Conservation (phyloP, 2,888 invertebrate species). For the Sacculina carcini region DNA sequence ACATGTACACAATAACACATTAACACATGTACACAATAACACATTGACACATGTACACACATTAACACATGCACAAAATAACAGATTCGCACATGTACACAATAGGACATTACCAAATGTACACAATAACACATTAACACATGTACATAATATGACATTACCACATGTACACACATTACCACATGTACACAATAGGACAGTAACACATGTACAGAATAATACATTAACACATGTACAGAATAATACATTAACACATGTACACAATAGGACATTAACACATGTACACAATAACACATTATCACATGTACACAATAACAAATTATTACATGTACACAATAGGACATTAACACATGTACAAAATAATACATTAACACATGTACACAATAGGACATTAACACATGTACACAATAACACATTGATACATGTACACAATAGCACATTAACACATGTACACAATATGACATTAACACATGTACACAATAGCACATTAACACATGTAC, state of each 20-base stretch:
- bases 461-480: too few relatives aligned
- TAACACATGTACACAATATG: too few relatives aligned
- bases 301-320: not conserved
- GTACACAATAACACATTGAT: too few relatives aligned
- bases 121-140: not conserved
- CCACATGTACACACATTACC: not conserved
- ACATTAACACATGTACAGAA: not conserved
- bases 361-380: too few relatives aligned
- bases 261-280: not conserved
- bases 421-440: too few relatives aligned
- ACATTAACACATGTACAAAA: not conserved
- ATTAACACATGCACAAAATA: not conserved
- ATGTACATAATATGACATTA: not conserved
- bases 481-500: too few relatives aligned
- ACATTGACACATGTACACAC: not conserved
- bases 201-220: not conserved
- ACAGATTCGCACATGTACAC: not conserved
- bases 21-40: not conserved
- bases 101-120: not conserved
- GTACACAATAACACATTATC: not conserved
- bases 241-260: not conserved
- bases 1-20: not conserved
- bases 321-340: too few relatives aligned
- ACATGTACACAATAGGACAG: not conserved
- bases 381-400: too few relatives aligned